Base-by-base conservation (phyloP, 2,888 invertebrate species). In the Melanotus villosus region DNA sequence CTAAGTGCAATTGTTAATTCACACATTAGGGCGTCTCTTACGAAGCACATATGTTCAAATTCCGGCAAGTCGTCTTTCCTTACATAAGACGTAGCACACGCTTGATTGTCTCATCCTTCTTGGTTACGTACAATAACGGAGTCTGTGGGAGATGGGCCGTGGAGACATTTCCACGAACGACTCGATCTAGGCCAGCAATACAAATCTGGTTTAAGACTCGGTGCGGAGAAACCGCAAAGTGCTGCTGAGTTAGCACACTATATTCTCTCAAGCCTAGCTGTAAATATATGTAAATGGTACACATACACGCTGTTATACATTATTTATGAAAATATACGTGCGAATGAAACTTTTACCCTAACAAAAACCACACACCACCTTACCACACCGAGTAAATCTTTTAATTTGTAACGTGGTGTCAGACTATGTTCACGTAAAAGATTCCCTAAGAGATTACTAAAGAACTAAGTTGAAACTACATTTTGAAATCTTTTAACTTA, bases 161-260 rank as follows among this genome's bases (percentile, higher is more conserved):
- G 50, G 59, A 69, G 54, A 64, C 65, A 59, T 60, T 64, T 60
- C 52, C 65, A 60, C 65, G 60, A 60, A 41, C 64, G 59, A 45
- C 12, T 66, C 54, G 52, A 66, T 60, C 30, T 65, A 57, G 69
- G 65, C 41, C 59, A 69, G 65, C 58, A 69, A 65, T 60, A 69
- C 69, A 70, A 65, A 70, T 70, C 70, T 70, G 65, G 66, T 70
- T 63, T 70, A 70, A 65, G 70, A 65, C 66, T 70, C 65, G 26
- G 58, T 50, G 45, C 57, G 56, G 47, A 66, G 63, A 60, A 70
- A 70, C 65, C 70, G 47, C 65, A 65, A 63, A 70, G 62, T 70
- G 70, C 62, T 62, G 66, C 50, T 62, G 62, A 62, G 66, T 63
- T 70, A 66, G 47, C 66, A 66, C 65, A 57, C 56, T 58, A 65